Base-by-base conservation (phyloP, 2,113 vertebrate species). In the Choloepus hoffmanni region DNA sequence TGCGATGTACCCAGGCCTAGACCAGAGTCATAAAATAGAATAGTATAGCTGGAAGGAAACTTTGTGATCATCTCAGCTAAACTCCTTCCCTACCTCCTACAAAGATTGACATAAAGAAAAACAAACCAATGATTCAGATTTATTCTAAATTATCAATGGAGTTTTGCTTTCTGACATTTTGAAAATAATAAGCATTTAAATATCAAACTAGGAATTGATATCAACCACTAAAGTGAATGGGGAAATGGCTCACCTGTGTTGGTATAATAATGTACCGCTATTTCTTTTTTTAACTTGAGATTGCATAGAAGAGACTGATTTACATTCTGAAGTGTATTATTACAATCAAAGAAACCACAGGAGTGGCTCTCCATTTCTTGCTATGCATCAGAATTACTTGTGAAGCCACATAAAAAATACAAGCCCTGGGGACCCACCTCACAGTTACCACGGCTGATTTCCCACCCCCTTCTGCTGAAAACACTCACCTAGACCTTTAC, bases 131-230 rank as follows among this genome's bases (percentile, higher is more conserved):
- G 77, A 26, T 68, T 85, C 72, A 84, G 23, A 62, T 83, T 73
- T 83, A 43, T 45, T 85, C 84, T 21, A 40, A 79, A 79, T 92
- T 68, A 23, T 13, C 76, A 50, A 40, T 23, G 50, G 55, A 88
- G 14, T 14, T 55, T 91, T 88, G 67, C 78, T 68, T 65, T 78
- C 58, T 67, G 76, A 90, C 30, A 74, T 36, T 84, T 55, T 55
- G 67, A 63, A 95, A 88, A 90, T 78, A 84, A 45, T 33, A 81
- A 81, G 15, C 73, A 76, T 74, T 77, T 89, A 95, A 74, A 86
- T 60, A 70, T 43, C 74, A 89, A 60, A 53, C 40, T 86, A 53
- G 55, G 55, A 68, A 85, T 95, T 55, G 26, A 92, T 55, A 18
- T 33, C 58, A 45, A 72, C 18, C 86, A 81, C 33, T 48, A 28